These are phyloP conservation scores for Ianthella basta DNA, from an alignment of 37 sponge, comb jelly and placozoan genomes.

Conservation along the genomic window DNA sequence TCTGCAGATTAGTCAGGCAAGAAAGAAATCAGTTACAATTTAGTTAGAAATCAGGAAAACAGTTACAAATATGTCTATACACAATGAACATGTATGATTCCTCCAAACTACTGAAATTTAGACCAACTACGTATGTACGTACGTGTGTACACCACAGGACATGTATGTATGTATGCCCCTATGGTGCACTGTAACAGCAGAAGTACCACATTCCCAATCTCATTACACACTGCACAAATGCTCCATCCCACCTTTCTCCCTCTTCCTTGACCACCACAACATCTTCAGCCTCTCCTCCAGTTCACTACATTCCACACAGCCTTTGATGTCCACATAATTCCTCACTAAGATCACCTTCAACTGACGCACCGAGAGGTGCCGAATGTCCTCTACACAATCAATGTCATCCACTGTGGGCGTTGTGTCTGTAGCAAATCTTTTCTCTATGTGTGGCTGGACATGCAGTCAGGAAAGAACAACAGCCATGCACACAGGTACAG, in stretches of 20 bases:
- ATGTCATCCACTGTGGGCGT: slow-evolving; percentile 49
- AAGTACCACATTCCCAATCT: neutral
- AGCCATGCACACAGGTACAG: too few relatives aligned
- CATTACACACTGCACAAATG: too few relatives aligned
- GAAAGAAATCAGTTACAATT: too few relatives aligned
- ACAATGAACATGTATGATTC: too few relatives aligned
- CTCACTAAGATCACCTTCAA: slow-evolving; percentile 78
- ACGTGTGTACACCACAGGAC: too few relatives aligned
- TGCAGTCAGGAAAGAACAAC: too few relatives aligned
- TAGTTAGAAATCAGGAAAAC: too few relatives aligned
- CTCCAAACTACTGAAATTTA: too few relatives aligned
- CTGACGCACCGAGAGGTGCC: slow-evolving; percentile 59
- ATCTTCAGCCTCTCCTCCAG: slow-evolving; percentile 61
- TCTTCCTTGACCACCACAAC: slow-evolving; percentile 56
- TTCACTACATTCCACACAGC: slow-evolving; percentile 88
- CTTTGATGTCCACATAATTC: slow-evolving; percentile 87
- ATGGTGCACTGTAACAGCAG: too few relatives aligned
- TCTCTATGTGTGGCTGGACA: neutral
- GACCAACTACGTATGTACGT: too few relatives aligned
- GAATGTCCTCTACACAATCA: slow-evolving; percentile 45
- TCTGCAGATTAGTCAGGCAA: too few relatives aligned
- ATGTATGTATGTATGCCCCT: slow-evolving; percentile 11
- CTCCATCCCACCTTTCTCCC: slow-evolving; percentile 42
- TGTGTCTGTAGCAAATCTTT: slow-evolving; percentile 43
- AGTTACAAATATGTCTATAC: too few relatives aligned